Conservation (phyloP, 2,888 invertebrate genomes). For the Dryadula phaetusa region DNA sequence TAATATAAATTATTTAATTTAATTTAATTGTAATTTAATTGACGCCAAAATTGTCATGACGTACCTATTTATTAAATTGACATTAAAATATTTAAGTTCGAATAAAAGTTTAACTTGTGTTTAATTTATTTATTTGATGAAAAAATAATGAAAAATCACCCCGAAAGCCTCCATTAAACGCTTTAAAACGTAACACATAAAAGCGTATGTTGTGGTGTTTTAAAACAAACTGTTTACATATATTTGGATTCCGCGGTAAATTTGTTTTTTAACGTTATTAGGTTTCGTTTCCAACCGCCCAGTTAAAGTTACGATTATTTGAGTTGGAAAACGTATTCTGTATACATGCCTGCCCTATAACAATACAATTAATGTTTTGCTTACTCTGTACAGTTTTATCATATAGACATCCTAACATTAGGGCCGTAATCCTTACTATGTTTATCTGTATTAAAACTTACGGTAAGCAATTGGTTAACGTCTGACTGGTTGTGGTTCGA, state of each 20-base stretch:
- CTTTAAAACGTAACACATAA: background rate
- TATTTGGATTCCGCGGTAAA: slow-evolving; percentile 39
- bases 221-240: slow-evolving; percentile 27
- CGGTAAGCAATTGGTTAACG: no score
- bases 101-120: background rate
- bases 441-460: no score
- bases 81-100: background rate
- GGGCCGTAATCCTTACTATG: no score
- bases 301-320: slow-evolving; percentile 38
- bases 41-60: no score
- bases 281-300: slow-evolving; percentile 33
- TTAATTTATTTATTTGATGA: no score
- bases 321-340: slow-evolving; percentile 16
- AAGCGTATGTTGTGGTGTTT: background rate
- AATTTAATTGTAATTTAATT: no score
- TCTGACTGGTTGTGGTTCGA: no score
- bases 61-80: no score
- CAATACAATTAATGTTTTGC: slow-evolving; percentile 21
- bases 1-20: no score
- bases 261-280: slow-evolving; percentile 47
- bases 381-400: slow-evolving; percentile 1
- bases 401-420: background rate
- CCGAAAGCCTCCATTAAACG: background rate
- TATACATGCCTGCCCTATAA: slow-evolving; percentile 16
- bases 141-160: background rate